A percentile compares a stretch with the other conserved stretches of the same genome.
These are phyloP conservation scores for Acrobasis suavella DNA, from an alignment of 2,888 invertebrate species.

Conservation along the genomic window DNA sequence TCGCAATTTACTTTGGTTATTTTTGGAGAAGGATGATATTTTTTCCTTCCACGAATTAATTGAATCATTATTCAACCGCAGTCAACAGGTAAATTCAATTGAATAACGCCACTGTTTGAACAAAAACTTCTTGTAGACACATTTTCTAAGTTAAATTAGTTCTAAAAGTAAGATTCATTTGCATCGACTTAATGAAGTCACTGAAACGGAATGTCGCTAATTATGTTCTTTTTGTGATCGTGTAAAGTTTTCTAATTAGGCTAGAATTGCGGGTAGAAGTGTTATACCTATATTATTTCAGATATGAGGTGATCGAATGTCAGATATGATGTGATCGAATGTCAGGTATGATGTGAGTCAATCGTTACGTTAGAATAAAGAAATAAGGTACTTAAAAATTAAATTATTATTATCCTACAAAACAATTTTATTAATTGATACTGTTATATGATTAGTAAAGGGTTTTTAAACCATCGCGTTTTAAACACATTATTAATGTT, in stretches of 20 bases:
- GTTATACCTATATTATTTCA: too few species aligned
- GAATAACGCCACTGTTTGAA: neutral
- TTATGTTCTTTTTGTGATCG: neutral
- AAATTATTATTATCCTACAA: too few species aligned
- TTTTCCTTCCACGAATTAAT: neutral
- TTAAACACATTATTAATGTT: too few species aligned
- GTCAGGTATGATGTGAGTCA: too few species aligned
- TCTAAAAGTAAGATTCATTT: neutral
- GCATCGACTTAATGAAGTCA: neutral
- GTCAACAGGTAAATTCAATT: conserved; percentile 10
- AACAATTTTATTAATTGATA: too few species aligned
- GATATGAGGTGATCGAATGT: too few species aligned
- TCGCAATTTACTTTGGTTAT: neutral
- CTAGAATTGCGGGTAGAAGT: too few species aligned
- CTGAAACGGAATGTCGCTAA: neutral
- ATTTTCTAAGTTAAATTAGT: conserved; percentile 9
- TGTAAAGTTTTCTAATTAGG: neutral
- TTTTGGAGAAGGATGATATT: neutral
- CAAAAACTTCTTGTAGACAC: neutral
- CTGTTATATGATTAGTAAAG: too few species aligned
- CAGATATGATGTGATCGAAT: too few species aligned
- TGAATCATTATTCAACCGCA: neutral
- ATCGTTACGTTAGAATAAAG: too few species aligned
- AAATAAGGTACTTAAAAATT: too few species aligned
- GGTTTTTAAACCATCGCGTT: too few species aligned